phyloP scores from a whole-genome alignment of 2,797 vertebrate species.

The Danio jaintianensis region DNA sequence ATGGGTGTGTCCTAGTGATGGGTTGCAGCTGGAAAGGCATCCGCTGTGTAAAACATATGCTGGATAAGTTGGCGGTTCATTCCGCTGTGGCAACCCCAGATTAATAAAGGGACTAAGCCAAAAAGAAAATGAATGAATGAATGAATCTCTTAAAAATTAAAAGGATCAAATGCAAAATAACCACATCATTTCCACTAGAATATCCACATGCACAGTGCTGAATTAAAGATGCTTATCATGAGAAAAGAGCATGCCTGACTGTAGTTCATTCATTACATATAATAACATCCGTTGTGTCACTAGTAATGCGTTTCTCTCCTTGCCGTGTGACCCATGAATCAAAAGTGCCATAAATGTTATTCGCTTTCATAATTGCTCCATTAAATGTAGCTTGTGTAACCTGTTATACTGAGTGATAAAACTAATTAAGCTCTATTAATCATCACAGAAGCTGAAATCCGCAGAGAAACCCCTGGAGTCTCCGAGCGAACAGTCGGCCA shows the following conservation, averaged over 20 bases:
- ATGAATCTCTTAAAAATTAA: no score
- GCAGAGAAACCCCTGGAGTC: slow-evolving; percentile 64
- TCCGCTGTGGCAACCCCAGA: no score
- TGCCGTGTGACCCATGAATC: neutral
- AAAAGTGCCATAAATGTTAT: neutral
- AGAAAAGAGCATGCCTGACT: neutral
- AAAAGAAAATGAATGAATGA: no score
- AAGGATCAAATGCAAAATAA: neutral
- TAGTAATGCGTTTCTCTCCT: neutral
- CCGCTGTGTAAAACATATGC: no score
- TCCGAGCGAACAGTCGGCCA: slow-evolving; percentile 44
- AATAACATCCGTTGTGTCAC: neutral
- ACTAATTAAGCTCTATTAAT: slow-evolving; percentile 21
- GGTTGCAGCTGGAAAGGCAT: no score
- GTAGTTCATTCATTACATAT: neutral
- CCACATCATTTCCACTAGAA: neutral
- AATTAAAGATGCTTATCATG: neutral
- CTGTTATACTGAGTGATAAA: neutral
- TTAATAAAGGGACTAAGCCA: no score
- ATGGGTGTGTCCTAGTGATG: no score
- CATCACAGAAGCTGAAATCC: slow-evolving; percentile 66
- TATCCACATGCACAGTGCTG: neutral
- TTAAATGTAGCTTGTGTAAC: slow-evolving; percentile 1
- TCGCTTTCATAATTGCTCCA: slow-evolving; percentile 15
- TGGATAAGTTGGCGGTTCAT: no score